phyloP scores from a whole-genome alignment of 2,888 invertebrate genomes.

The Panzeria rudis region DNA sequence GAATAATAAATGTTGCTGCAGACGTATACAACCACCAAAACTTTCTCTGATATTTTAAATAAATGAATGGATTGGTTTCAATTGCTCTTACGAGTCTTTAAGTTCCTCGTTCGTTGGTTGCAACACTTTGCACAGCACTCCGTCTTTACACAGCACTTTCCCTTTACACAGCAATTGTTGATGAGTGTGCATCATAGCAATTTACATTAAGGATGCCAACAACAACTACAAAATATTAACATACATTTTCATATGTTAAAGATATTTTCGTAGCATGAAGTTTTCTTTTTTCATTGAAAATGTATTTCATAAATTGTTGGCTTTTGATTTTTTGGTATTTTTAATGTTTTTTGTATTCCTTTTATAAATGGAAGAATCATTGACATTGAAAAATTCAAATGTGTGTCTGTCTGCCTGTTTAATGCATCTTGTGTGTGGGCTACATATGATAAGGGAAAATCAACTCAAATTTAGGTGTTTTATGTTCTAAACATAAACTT shows the following conservation, averaged over 20 bases:
- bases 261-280: neutral
- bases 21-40: slow-evolving; percentile 7
- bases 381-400: slow-evolving; percentile 66
- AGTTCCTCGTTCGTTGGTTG: neutral
- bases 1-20: neutral
- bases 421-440: neutral
- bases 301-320: slow-evolving; percentile 12
- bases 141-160: neutral
- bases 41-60: slow-evolving; percentile 2
- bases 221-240: neutral
- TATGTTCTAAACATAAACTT: slow-evolving; percentile 28
- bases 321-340: slow-evolving; percentile 1
- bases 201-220: slow-evolving; percentile 1
- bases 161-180: neutral
- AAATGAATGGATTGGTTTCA: slow-evolving; percentile 47
- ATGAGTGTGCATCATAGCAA: neutral
- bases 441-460: neutral
- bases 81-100: slow-evolving; percentile 18
- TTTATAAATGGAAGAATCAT: slow-evolving; percentile 60
- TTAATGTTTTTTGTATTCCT: slow-evolving; percentile 15
- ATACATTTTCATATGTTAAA: slow-evolving; percentile 8
- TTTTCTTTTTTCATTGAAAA: neutral
- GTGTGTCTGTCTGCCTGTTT: neutral
- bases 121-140: neutral
- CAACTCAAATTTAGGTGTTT: slow-evolving; percentile 3